Percentiles rank a stretch among this genome's conserved stretches.
These are phyloP conservation scores for Pelobates cultripes DNA, from an alignment of 2,797 vertebrate genomes.

Conservation along the genomic window DNA sequence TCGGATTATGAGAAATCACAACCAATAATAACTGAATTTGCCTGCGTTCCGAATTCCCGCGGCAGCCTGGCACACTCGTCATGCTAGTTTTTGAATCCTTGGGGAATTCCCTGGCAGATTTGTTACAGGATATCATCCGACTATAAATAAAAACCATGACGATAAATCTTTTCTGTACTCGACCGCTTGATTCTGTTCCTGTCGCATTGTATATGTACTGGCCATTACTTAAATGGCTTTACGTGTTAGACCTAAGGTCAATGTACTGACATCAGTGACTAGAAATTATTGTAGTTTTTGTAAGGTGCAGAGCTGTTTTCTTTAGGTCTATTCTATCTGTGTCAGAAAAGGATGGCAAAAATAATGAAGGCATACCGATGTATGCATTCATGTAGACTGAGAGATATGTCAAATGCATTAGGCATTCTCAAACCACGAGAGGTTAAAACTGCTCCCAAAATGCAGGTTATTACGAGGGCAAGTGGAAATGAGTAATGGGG, in stretches of 20 bases:
- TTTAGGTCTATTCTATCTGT: too few relatives aligned
- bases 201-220: background rate
- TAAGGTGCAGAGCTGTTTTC: background rate
- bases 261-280: constrained; percentile 4
- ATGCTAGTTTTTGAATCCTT: background rate
- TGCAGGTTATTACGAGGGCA: too few relatives aligned
- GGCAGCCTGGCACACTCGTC: background rate
- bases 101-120: background rate
- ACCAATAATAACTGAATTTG: background rate
- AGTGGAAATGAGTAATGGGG: too few relatives aligned
- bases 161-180: background rate
- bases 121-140: constrained; percentile 13
- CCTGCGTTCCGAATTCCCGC: background rate
- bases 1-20: constrained; percentile 6
- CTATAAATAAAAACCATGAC: background rate
- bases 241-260: constrained; percentile 1
- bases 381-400: too few relatives aligned
- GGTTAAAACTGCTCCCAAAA: too few relatives aligned
- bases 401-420: too few relatives aligned
- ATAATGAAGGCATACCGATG: too few relatives aligned
- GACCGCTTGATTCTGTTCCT: constrained; percentile 9
- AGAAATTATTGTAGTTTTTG: constrained; percentile 2
- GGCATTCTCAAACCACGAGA: too few relatives aligned
- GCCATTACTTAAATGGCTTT: constrained; percentile 7
- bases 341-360: too few relatives aligned